A percentile compares a stretch with the other conserved stretches of the same genome.
Evolutionary conservation across 1,140 invertebrate species (phyloP).

Genomic region (Akabosia matsudoensis): DNA sequence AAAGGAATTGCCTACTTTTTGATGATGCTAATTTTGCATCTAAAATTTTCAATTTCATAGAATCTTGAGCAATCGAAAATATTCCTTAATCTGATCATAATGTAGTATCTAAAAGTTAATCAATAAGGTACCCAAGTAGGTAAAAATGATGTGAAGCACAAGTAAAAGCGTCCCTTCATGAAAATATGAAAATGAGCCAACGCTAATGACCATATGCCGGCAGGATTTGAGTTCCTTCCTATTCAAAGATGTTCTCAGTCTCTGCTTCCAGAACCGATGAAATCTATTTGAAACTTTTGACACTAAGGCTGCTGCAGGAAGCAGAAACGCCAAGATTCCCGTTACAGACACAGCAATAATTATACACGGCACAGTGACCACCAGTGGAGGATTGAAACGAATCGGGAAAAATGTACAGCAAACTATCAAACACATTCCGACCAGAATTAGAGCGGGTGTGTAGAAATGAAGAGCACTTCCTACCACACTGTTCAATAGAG

Average conservation of each 20-base stretch:
- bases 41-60: no score
- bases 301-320: neutral
- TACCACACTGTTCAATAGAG: neutral
- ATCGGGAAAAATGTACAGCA: neutral
- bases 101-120: no score
- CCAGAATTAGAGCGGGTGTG: neutral
- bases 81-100: no score
- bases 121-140: neutral
- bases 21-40: no score
- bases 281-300: neutral
- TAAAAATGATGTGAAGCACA: neutral
- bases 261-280: neutral
- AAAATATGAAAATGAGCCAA: neutral
- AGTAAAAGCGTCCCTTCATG: neutral
- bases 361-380: neutral
- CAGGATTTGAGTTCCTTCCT: neutral
- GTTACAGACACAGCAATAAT: neutral
- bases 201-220: neutral
- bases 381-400: neutral
- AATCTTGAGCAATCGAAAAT: no score
- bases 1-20: no score
- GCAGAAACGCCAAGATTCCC: neutral
- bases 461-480: neutral
- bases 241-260: neutral
- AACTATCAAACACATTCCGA: neutral